phyloP scores from a whole-genome alignment of 2,113 vertebrate species.

The Spea bombifrons region DNA sequence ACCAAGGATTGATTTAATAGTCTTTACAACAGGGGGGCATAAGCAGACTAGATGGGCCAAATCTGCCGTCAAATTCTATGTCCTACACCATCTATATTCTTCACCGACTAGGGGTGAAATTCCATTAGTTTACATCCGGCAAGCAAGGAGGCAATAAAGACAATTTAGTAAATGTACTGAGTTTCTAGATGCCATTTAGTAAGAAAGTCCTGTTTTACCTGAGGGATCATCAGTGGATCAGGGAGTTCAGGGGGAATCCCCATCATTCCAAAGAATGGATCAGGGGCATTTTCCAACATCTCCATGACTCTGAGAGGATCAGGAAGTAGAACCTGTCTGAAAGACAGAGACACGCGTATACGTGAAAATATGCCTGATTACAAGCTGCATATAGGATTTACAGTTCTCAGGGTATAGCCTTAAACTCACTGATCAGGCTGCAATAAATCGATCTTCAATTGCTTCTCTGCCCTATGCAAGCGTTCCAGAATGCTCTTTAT shows the following conservation, averaged over 20 bases:
- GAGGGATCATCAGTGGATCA: conserved; percentile 62
- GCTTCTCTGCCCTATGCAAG: conserved; percentile 61
- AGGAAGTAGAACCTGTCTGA: conserved; percentile 63
- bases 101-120: too few species aligned
- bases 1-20: too few species aligned
- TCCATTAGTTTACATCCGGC: too few species aligned
- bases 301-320: conserved; percentile 64
- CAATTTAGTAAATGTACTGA: too few species aligned
- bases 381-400: not conserved
- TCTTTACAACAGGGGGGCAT: too few species aligned
- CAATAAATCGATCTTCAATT: conserved; percentile 66
- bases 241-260: conserved; percentile 58
- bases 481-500: conserved; percentile 65
- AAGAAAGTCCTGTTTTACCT: conserved; percentile 54
- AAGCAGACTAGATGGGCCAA: too few species aligned
- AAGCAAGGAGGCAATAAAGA: too few species aligned
- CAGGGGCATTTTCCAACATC: conserved; percentile 67
- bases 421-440: conserved; percentile 65
- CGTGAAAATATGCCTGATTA: too few species aligned
- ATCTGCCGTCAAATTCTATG: too few species aligned
- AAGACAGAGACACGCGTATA: conserved; percentile 45
- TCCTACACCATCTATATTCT: too few species aligned
- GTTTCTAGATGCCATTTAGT: too few species aligned
- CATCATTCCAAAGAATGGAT: conserved; percentile 80
- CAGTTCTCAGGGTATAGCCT: too few species aligned